phyloP scores from a whole-genome alignment of 2,113 vertebrate species.

The Cyphomyrus discorhynchus region DNA sequence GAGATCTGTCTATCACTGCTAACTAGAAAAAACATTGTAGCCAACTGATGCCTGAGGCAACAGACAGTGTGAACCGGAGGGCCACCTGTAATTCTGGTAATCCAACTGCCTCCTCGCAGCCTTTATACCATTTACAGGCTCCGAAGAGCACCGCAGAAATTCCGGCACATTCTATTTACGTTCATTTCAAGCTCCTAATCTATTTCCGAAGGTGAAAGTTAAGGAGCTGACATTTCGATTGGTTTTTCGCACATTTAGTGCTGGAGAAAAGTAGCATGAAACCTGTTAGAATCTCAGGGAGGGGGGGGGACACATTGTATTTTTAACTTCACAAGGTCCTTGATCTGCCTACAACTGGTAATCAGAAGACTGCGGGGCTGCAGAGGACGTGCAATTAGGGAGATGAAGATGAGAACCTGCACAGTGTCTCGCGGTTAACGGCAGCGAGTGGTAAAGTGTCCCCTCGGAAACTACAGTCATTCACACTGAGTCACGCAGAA shows the following conservation, averaged over 20 bases:
- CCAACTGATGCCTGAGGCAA: background rate
- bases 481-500: background rate
- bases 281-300: background rate
- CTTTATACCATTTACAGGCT: background rate
- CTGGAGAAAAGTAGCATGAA: background rate
- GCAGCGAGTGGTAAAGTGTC: background rate
- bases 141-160: background rate
- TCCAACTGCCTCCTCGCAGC: background rate
- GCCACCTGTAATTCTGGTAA: background rate
- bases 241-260: background rate
- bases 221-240: background rate
- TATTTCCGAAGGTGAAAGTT: slow-evolving; percentile 7
- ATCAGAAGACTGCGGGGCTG: background rate
- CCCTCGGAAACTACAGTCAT: background rate
- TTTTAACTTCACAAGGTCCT: slow-evolving; percentile 4
- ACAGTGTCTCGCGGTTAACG: background rate
- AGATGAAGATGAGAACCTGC: background rate
- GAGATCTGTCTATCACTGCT: background rate
- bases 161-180: background rate
- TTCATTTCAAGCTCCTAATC: background rate
- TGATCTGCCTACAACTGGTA: slow-evolving; percentile 7
- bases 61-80: background rate
- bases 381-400: background rate
- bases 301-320: background rate
- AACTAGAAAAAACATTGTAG: background rate